Evolutionary conservation across 2,113 vertebrate genomes (phyloP).

Genomic region (Himantopus leucocephalus): DNA sequence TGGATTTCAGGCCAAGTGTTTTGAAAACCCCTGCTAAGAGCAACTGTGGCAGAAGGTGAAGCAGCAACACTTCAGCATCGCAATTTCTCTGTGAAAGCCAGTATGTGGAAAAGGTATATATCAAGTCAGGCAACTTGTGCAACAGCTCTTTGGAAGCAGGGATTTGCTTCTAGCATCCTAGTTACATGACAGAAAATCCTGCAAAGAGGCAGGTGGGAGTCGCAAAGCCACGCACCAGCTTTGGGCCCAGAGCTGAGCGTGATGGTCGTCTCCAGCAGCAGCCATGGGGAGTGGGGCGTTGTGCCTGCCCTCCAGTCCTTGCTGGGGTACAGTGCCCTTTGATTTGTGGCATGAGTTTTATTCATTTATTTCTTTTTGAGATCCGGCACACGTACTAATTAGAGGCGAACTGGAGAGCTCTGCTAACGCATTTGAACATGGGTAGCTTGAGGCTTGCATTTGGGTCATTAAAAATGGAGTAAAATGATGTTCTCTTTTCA

Average conservation of each 20-base stretch:
- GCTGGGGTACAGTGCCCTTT: background rate
- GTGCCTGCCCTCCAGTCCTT: background rate
- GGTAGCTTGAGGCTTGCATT: slow-evolving; percentile 31
- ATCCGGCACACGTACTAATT: background rate
- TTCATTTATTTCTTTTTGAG: background rate
- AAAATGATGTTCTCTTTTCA: background rate
- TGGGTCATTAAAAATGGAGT: slow-evolving; percentile 27
- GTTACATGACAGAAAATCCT: background rate
- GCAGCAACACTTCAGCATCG: background rate
- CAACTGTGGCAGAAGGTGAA: background rate
- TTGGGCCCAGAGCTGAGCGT: background rate
- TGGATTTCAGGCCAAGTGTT: background rate
- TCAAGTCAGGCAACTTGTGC: background rate
- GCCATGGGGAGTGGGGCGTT: background rate
- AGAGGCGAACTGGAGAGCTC: slow-evolving; percentile 13
- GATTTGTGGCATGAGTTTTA: background rate
- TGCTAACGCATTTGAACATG: background rate
- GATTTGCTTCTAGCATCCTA: background rate
- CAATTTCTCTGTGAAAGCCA: background rate
- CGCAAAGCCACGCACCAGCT: background rate
- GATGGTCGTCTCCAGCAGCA: background rate
- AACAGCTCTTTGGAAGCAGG: background rate
- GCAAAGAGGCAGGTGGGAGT: background rate
- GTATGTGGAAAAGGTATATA: background rate
- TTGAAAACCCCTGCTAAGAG: background rate